A percentile compares a stretch with the other conserved stretches of the same genome.
phyloP scores from a whole-genome alignment of 2,888 invertebrate genomes.

The Bembecia ichneumoniformis region DNA sequence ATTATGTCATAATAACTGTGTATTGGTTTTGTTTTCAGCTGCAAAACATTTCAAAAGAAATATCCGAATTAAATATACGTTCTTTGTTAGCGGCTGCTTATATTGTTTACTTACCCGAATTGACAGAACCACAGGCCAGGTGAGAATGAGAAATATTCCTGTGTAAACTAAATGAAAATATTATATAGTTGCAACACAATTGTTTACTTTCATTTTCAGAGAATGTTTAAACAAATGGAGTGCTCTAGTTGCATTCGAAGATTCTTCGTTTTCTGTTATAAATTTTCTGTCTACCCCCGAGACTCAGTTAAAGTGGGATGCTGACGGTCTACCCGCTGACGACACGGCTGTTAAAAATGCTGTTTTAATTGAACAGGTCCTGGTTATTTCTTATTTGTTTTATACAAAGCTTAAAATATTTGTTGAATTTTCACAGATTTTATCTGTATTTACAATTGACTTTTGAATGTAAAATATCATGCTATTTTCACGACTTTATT shows the following conservation, averaged over 20 bases:
- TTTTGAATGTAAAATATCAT: too few species aligned
- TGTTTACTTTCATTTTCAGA: constrained; percentile 25
- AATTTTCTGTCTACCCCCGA: constrained; percentile 53
- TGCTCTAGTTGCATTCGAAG: constrained; percentile 52
- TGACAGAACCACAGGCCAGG: constrained; percentile 79
- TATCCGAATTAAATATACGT: constrained; percentile 74
- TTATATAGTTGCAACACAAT: background rate
- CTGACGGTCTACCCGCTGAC: constrained; percentile 87
- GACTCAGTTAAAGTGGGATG: constrained; percentile 88
- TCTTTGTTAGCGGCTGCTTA: constrained; percentile 84
- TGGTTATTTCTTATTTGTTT: constrained; percentile 1
- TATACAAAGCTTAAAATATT: background rate
- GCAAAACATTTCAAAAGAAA: constrained; percentile 73
- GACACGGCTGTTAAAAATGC: constrained; percentile 86
- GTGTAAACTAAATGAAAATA: background rate
- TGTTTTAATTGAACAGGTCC: constrained; percentile 80
- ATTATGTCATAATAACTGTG: too few species aligned
- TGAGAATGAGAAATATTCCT: constrained; percentile 17
- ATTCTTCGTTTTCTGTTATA: constrained; percentile 45
- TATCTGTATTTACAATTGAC: too few species aligned
- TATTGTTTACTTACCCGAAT: constrained; percentile 80
- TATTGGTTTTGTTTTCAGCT: constrained; percentile 51
- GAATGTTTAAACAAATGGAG: constrained; percentile 61
- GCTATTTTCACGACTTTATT: too few species aligned
- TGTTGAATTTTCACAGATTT: too few species aligned